Evolutionary conservation across 2,113 vertebrate genomes (phyloP), one percentile per base, ranked within the genome.

Genomic region (Ceuthmochares aereus): DNA sequence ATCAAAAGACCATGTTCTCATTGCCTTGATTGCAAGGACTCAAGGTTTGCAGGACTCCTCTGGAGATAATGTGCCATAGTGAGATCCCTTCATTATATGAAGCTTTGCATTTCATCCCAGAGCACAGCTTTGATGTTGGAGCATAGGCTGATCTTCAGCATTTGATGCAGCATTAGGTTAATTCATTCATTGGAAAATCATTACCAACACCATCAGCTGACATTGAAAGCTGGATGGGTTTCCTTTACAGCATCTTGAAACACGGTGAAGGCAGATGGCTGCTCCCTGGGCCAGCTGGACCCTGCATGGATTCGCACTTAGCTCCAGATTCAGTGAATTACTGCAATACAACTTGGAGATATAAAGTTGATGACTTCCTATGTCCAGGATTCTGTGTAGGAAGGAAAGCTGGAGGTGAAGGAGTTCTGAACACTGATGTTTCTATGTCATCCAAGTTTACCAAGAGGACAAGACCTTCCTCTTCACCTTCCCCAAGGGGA

Each of bases 191-290:
- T 87, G 55, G 34, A 86, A 80, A 77, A 27, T 13, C 23, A 58
- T 16, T 16, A 43, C 40, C 45, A 26, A 74, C 59, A 63, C 18
- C 75, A 83, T 87, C 66, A 59, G 47, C 14, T 88, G 75, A 77
- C 79, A 68, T 21, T 96, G 90, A 80, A 80, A 90, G 34, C 34
- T 66, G 8, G 34, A 52, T 56, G 30, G 54, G 23, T 32, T 19
- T 91, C 84, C 75, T 60, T 70, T 85, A 14, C 10, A 83, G 40
- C 3, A 2, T 43, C 32, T 10, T 36, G 72, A 59, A 55, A 23
- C 77, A 92, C 89, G 52, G 68, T 64, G 72, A 84, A 60, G 88
- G 82, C 93, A 96, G 88, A 36, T 86, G 92, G 93, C 30, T 78
- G 42, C 22, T 12, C 25, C 52, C 64, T 84, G 68, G 6, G 80